Evolutionary conservation across 2,113 vertebrate genomes (phyloP).

Genomic region (Oriolus oriolus): DNA sequence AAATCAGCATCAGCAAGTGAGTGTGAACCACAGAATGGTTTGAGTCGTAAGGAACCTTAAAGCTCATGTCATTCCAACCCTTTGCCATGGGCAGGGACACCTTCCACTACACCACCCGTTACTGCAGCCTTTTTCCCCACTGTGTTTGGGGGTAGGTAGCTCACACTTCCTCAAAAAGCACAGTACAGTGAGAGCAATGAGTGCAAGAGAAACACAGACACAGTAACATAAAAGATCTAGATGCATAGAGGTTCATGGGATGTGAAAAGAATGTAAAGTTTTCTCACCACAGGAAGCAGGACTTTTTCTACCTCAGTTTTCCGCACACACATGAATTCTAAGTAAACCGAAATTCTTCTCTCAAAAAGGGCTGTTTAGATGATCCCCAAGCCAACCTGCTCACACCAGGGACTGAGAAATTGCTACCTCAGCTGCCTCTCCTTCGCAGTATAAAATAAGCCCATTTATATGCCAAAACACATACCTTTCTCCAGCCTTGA

Average conservation of each 20-base stretch:
- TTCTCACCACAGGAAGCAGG: neutral
- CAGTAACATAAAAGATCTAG: neutral
- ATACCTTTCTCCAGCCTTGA: neutral
- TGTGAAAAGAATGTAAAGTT: neutral
- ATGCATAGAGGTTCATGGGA: neutral
- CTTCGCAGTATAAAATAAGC: neutral
- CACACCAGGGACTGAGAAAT: neutral
- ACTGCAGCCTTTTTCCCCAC: neutral
- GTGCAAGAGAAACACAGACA: neutral
- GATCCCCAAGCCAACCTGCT: neutral
- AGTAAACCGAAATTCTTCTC: neutral
- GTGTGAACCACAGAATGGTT: neutral
- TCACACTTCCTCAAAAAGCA: neutral
- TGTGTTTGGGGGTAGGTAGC: neutral
- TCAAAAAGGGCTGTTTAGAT: neutral
- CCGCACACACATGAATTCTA: neutral
- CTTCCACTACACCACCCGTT: neutral
- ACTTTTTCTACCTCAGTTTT: neutral
- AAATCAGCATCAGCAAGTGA: neutral
- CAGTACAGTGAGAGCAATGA: accelerated
- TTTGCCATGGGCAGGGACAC: neutral
- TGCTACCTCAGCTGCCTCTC: neutral
- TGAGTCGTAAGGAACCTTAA: neutral
- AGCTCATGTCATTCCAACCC: neutral
- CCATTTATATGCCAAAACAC: neutral